Conservation (phyloP, 2,888 invertebrate genomes). For the Xestia c-nigrum region DNA sequence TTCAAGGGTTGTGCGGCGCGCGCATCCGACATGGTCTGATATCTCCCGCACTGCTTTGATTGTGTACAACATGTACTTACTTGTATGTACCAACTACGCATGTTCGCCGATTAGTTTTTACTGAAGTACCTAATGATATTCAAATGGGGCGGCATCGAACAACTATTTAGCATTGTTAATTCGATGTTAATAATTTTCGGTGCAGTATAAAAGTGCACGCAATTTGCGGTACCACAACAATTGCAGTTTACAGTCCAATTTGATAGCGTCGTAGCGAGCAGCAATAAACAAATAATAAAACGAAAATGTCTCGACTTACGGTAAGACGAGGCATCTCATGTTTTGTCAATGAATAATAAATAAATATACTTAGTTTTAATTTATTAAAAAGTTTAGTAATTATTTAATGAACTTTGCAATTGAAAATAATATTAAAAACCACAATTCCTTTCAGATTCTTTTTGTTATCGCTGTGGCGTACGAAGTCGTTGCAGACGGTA, state of each 20-base stretch:
- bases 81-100: conserved; percentile 62
- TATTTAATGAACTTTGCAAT: neutral
- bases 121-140: conserved; percentile 83
- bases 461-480: conserved; percentile 87
- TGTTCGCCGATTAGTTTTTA: conserved; percentile 73
- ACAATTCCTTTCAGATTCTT: conserved; percentile 80
- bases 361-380: too few relatives aligned
- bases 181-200: conserved; percentile 86
- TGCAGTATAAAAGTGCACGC: conserved; percentile 87
- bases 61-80: conserved; percentile 61
- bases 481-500: conserved; percentile 84
- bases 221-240: conserved; percentile 78
- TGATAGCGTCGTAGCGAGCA: conserved; percentile 75
- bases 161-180: conserved; percentile 87
- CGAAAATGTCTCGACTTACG: conserved; percentile 86
- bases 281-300: conserved; percentile 57
- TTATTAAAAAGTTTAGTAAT: neutral
- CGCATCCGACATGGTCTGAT: conserved; percentile 71
- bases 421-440: neutral
- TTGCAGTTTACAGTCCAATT: conserved; percentile 78
- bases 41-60: conserved; percentile 60
- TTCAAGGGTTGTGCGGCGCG: conserved; percentile 48
- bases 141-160: conserved; percentile 84
- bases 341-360: neutral
- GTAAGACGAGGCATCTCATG: conserved; percentile 73